Evolutionary conservation across 2,113 vertebrate genomes (phyloP).

Genomic region (Elephantulus edwardii): DNA sequence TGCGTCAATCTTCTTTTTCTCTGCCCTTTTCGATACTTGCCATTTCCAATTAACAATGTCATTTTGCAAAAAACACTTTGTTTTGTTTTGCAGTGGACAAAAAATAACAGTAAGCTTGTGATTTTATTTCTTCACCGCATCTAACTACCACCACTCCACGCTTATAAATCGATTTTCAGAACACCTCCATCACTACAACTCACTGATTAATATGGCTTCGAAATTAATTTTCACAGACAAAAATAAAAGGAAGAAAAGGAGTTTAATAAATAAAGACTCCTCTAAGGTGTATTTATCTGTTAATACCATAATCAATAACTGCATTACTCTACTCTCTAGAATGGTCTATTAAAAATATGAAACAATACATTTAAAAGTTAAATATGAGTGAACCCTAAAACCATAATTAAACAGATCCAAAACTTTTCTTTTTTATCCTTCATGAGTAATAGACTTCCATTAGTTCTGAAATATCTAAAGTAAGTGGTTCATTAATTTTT

Average conservation of each 20-base stretch:
- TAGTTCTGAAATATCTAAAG: constrained; percentile 82
- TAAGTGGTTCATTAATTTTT: constrained; percentile 85
- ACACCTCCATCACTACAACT: neutral
- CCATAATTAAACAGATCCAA: constrained; percentile 46
- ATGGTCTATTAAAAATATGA: constrained; percentile 51
- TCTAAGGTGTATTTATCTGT: constrained; percentile 28
- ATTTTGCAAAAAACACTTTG: neutral
- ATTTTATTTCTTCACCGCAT: neutral
- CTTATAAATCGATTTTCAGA: neutral
- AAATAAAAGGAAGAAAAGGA: too few relatives aligned
- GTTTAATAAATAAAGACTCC: constrained; percentile 51
- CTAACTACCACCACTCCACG: neutral
- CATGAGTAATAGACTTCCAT: constrained; percentile 78
- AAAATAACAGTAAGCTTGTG: neutral
- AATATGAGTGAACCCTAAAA: constrained; percentile 47
- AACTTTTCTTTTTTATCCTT: constrained; percentile 68
- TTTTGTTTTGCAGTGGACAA: neutral
- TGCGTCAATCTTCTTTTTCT: neutral
- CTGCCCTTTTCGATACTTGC: neutral
- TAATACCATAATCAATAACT: constrained; percentile 61
- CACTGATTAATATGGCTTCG: neutral
- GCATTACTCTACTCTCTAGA: constrained; percentile 41
- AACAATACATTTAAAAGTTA: constrained; percentile 55
- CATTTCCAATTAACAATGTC: neutral
- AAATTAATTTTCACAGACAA: neutral